Conservation (phyloP, 2,797 vertebrate genomes). For the Anomalospiza imberbis region DNA sequence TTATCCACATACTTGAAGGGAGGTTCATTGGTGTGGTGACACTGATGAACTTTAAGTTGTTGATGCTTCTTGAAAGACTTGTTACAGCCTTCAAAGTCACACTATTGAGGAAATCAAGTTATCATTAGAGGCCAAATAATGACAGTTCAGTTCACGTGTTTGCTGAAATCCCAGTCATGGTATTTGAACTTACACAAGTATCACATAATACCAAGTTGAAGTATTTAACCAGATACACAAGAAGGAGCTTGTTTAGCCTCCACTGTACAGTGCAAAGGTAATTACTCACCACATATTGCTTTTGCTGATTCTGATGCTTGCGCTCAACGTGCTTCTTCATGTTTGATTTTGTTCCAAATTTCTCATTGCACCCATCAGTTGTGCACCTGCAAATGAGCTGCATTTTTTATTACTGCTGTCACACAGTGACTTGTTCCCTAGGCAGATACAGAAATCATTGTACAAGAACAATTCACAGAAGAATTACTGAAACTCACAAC, state of each 20-base stretch:
- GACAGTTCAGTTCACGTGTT: not conserved
- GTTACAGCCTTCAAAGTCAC: slow-evolving; percentile 80
- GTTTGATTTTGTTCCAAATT: slow-evolving; percentile 80
- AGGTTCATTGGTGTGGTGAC: slow-evolving; percentile 77
- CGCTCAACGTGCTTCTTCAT: slow-evolving; percentile 85
- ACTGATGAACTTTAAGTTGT: slow-evolving; percentile 84
- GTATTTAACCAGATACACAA: not conserved
- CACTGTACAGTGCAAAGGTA: not conserved
- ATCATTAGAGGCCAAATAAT: not conserved
- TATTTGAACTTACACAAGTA: not conserved
- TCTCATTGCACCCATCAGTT: slow-evolving; percentile 77
- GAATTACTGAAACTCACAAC: not conserved
- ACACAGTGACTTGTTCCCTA: not conserved
- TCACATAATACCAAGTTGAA: not conserved
- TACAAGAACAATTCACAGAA: not conserved
- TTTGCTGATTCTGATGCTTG: slow-evolving; percentile 78
- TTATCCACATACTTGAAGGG: slow-evolving; percentile 83
- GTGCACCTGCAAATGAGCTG: slow-evolving; percentile 77
- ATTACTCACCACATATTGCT: slow-evolving; percentile 78
- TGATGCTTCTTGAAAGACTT: slow-evolving; percentile 86
- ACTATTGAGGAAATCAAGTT: slow-evolving; percentile 73
- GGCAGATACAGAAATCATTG: not conserved
- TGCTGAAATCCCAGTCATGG: not conserved
- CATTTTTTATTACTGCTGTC: not conserved
- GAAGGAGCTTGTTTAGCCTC: not conserved